These are phyloP conservation scores for Acronicta alni DNA, from an alignment of 2,888 invertebrate genomes.

Conservation along the genomic window DNA sequence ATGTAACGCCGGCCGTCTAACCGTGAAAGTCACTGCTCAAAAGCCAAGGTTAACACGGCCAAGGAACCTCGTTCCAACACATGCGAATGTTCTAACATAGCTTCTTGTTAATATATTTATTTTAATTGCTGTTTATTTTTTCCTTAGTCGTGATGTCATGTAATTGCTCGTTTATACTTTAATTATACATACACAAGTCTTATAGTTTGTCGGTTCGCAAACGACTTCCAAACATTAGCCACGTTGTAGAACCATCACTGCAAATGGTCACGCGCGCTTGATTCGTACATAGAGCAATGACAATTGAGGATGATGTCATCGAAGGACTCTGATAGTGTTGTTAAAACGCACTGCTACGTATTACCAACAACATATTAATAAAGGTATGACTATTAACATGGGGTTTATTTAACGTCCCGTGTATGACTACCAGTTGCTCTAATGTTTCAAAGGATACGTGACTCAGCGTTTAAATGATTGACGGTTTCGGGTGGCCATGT, in stretches of 20 bases:
- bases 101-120: conserved; percentile 69
- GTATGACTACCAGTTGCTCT: conserved; percentile 16
- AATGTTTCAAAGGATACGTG: conserved; percentile 16
- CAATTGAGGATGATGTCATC: conserved; percentile 63
- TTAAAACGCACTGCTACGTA: conserved; percentile 21
- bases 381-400: conserved; percentile 27
- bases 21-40: conserved; percentile 89
- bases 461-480: conserved; percentile 17
- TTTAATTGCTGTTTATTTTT: conserved; percentile 77
- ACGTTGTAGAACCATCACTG: conserved; percentile 38
- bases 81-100: conserved; percentile 82
- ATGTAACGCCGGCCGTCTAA: conserved; percentile 86
- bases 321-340: conserved; percentile 49
- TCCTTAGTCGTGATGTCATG: conserved; percentile 80
- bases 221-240: conserved; percentile 60
- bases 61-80: conserved; percentile 78
- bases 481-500: conserved; percentile 15
- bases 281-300: conserved; percentile 36
- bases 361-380: conserved; percentile 26
- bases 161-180: conserved; percentile 71
- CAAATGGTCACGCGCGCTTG: conserved; percentile 54
- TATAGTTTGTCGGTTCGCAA: conserved; percentile 26
- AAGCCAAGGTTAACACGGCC: conserved; percentile 88
- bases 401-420: conserved; percentile 25
- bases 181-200: conserved; percentile 48